Evolutionary conservation across 2,888 invertebrate species (phyloP).

Genomic region (Melieria crassipennis): DNA sequence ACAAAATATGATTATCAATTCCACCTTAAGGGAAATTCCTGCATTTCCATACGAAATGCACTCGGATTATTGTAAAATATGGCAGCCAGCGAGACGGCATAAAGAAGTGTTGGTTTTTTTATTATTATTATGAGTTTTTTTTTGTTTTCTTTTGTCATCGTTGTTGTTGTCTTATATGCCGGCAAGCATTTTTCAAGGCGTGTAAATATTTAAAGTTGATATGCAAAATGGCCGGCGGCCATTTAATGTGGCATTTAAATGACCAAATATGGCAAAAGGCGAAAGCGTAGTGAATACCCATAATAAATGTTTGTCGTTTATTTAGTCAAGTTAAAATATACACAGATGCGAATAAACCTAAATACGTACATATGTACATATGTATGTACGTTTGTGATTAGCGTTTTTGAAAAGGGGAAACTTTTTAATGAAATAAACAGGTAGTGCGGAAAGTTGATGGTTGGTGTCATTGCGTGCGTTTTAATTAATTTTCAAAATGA

Average conservation of each 20-base stretch:
- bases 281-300: slow-evolving; percentile 8
- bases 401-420: no score
- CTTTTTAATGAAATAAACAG: no score
- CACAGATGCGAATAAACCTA: slow-evolving; percentile 29
- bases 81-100: slow-evolving; percentile 1
- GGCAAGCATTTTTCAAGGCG: slow-evolving; percentile 22
- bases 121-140: slow-evolving; percentile 7
- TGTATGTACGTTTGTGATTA: background rate
- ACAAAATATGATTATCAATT: slow-evolving; percentile 50
- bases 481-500: no score
- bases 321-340: slow-evolving; percentile 43
- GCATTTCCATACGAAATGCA: slow-evolving; percentile 44
- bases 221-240: slow-evolving; percentile 23
- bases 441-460: no score
- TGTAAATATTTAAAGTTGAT: slow-evolving; percentile 35
- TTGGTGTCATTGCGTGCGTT: no score
- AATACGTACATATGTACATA: slow-evolving; percentile 35
- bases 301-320: background rate
- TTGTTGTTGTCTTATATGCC: slow-evolving; percentile 32
- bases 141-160: slow-evolving; percentile 38
- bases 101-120: slow-evolving; percentile 2
- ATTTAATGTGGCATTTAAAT: slow-evolving; percentile 52
- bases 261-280: slow-evolving; percentile 47
- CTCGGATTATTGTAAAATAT: slow-evolving; percentile 34
- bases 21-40: slow-evolving; percentile 40